These are phyloP conservation scores for Mythimna pallens DNA, from an alignment of 2,888 invertebrate genomes.

Conservation along the genomic window DNA sequence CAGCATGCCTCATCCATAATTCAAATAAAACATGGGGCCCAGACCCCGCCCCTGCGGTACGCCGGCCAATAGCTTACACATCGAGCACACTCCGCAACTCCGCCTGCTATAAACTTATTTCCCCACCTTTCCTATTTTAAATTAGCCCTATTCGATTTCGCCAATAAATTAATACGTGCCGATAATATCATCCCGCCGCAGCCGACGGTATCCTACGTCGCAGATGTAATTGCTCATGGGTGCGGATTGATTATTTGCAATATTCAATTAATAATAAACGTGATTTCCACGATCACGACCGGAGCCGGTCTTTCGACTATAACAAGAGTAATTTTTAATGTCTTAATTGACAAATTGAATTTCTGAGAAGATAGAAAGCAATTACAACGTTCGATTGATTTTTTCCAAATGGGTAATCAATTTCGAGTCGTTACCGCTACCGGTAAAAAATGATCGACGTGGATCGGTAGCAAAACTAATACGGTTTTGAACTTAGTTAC, in stretches of 20 bases:
- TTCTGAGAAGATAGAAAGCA: conserved; percentile 73
- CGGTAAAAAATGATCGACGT: conserved; percentile 68
- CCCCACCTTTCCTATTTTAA: conserved; percentile 86
- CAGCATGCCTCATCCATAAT: conserved; percentile 89
- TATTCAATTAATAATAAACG: conserved; percentile 85
- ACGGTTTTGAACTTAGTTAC: conserved; percentile 60
- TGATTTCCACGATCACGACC: conserved; percentile 80
- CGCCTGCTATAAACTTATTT: conserved; percentile 85
- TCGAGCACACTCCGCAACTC: conserved; percentile 82
- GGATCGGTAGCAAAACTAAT: conserved; percentile 69
- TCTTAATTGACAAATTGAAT: conserved; percentile 82
- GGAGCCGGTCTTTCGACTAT: conserved; percentile 68
- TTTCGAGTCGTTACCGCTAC: conserved; percentile 70
- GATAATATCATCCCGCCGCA: conserved; percentile 79
- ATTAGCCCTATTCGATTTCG: conserved; percentile 84
- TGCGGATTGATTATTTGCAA: conserved; percentile 85
- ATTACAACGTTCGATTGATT: conserved; percentile 73
- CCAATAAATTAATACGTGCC: conserved; percentile 85
- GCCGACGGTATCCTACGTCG: conserved; percentile 76
- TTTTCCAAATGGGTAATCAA: conserved; percentile 71
- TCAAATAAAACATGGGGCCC: conserved; percentile 90
- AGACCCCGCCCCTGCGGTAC: conserved; percentile 88
- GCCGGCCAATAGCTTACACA: conserved; percentile 87
- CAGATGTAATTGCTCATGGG: conserved; percentile 78
- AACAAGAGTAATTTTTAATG: conserved; percentile 76